Percentiles rank a stretch among this genome's conserved stretches.
These are phyloP conservation scores for Pomatostomus ruficeps DNA, from an alignment of 2,113 vertebrate genomes.

Conservation along the genomic window DNA sequence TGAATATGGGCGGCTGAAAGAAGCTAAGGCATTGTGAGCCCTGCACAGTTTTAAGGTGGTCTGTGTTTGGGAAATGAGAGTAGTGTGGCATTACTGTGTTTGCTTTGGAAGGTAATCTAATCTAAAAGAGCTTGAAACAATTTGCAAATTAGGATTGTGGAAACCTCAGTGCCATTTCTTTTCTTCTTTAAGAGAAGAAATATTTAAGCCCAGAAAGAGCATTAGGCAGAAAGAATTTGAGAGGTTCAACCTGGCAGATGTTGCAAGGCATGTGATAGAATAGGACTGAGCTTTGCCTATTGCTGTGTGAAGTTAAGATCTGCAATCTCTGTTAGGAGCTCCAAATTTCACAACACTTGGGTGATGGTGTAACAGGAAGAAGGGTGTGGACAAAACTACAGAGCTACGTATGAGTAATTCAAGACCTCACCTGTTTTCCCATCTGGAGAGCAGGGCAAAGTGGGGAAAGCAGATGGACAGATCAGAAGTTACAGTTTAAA, in stretches of 20 bases:
- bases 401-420: constrained; percentile 42
- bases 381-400: constrained; percentile 61
- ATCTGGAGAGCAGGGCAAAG: constrained; percentile 15
- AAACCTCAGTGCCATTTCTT: background rate
- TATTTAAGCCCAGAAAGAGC: background rate
- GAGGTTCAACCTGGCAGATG: background rate
- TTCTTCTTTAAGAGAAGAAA: background rate
- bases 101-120: background rate
- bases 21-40: background rate
- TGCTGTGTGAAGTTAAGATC: background rate
- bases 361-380: constrained; percentile 51
- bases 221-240: background rate
- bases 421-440: constrained; percentile 59
- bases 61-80: background rate
- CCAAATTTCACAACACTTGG: constrained; percentile 35
- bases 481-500: constrained; percentile 14
- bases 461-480: constrained; percentile 41
- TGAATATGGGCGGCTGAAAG: background rate
- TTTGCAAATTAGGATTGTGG: background rate
- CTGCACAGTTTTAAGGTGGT: background rate
- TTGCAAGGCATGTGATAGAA: background rate
- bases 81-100: background rate
- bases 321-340: constrained; percentile 13
- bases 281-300: background rate
- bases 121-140: background rate